Conservation (phyloP, 2,113 vertebrate genomes). For the human (Homo sapiens) region DNA sequence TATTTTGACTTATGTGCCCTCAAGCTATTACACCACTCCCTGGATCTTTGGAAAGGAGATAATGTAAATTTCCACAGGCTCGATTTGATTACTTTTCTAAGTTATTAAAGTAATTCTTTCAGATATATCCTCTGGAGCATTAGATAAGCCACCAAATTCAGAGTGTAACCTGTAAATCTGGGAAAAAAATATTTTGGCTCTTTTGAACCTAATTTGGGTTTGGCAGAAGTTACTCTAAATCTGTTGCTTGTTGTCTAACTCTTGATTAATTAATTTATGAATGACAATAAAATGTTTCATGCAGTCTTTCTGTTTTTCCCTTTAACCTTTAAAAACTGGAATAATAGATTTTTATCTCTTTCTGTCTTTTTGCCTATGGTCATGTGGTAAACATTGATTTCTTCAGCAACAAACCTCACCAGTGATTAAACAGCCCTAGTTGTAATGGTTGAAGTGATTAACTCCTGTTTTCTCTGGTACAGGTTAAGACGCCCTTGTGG, state of each 20-base stretch:
- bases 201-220: slow-evolving; percentile 55
- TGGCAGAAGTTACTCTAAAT: slow-evolving; percentile 65
- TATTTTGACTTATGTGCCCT: background rate
- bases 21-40: background rate
- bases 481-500: background rate
- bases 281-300: slow-evolving; percentile 55
- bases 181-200: slow-evolving; percentile 61
- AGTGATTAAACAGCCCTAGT: background rate
- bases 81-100: background rate
- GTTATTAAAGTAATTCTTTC: slow-evolving; percentile 43
- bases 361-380: background rate
- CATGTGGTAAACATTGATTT: background rate
- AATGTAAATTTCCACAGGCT: slow-evolving; percentile 30
- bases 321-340: slow-evolving; percentile 9
- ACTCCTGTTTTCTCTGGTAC: background rate
- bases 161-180: slow-evolving; percentile 43
- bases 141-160: slow-evolving; percentile 15
- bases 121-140: background rate
- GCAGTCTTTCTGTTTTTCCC: slow-evolving; percentile 32
- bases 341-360: background rate
- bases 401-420: background rate
- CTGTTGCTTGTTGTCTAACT: slow-evolving; percentile 71
- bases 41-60: background rate
- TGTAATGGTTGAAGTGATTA: background rate
- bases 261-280: slow-evolving; percentile 71